Base-by-base conservation (phyloP, 2,113 vertebrate species). In the Burhinus oedicnemus region DNA sequence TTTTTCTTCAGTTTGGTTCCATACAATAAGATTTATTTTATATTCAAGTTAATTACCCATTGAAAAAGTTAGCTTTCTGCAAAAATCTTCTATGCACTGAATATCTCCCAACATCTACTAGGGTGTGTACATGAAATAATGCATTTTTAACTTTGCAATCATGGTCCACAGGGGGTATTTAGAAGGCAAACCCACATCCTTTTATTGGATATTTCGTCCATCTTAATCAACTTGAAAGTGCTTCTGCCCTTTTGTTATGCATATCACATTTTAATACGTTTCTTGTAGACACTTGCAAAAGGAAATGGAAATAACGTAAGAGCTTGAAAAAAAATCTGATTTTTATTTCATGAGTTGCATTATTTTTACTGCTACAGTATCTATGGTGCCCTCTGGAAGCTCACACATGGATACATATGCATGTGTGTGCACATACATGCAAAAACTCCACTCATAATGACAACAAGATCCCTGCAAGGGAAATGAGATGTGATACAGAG, bases 321-420 rank as follows among this genome's bases (percentile, higher is more conserved):
- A 74, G 3, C 18, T 83, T 10, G 2, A 64, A 62, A 90, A 94
- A 70, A 9, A 77, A 21, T 42, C 11, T 61, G 49, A 40, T 27
- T 83, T 82, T 79, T 76, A 55, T 83, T 80, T 77, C 2, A 26
- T 19, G 12, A 42, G 6, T 66, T 52, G 12, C 3, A 25, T 29
- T 64, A 17, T 38, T 70, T 83, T 85, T 25, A 23, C 30, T 8
- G 20, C 4, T 25, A 42, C 42, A 55, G 4, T 85, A 65, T 16
- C 32, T 90, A 22, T 19, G 47, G 6, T 51, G 6, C 40, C 57
- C 11, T 55, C 57, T 95, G 42, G 5, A 57, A 85, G 40, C 7
- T 76, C 26, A 36, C 1, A 1, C 18, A 25, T 1, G 5, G 38
- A 17, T 25, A 30, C 6, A 21, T 17, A 16, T 11, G 12, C 9